These are phyloP conservation scores for Trichechus manatus DNA, from an alignment of 2,113 vertebrate genomes.

Conservation along the genomic window DNA sequence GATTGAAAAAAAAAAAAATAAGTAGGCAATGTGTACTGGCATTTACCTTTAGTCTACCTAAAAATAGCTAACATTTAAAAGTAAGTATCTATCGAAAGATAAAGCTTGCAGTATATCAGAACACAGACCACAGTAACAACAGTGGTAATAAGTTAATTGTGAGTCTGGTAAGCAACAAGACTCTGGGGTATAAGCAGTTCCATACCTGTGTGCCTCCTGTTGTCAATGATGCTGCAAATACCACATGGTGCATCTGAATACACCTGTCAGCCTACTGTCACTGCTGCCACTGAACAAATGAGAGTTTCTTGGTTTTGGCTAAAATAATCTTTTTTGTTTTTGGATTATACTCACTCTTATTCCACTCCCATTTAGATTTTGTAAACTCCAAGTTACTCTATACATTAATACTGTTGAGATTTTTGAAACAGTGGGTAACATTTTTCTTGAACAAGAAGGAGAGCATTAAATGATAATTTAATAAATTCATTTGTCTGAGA, in stretches of 20 bases:
- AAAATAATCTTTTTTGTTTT: not conserved
- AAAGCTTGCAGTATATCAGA: not conserved
- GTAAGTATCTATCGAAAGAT: not conserved
- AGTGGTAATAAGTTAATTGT: rapidly evolving
- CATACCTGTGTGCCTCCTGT: rapidly evolving
- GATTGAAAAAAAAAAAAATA: not conserved
- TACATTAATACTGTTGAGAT: not conserved
- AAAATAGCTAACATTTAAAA: not conserved
- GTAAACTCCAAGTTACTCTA: not conserved
- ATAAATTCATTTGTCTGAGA: not conserved
- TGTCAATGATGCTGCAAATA: too few relatives aligned
- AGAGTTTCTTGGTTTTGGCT: too few relatives aligned
- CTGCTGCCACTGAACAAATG: too few relatives aligned
- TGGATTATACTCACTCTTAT: not conserved
- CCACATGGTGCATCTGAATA: rapidly evolving
- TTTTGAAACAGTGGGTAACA: not conserved
- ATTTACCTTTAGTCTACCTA: not conserved
- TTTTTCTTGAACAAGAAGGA: not conserved
- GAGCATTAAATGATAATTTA: not conserved
- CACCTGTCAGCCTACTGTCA: too few relatives aligned
- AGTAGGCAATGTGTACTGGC: not conserved
- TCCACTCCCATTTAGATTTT: not conserved
- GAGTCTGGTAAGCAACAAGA: not conserved
- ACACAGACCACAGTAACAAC: too few relatives aligned
- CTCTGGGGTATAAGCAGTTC: not conserved